Percentiles rank a stretch among this genome's conserved stretches.
Conservation (phyloP, 2,888 invertebrate genomes). For the Morpho deidamia region DNA sequence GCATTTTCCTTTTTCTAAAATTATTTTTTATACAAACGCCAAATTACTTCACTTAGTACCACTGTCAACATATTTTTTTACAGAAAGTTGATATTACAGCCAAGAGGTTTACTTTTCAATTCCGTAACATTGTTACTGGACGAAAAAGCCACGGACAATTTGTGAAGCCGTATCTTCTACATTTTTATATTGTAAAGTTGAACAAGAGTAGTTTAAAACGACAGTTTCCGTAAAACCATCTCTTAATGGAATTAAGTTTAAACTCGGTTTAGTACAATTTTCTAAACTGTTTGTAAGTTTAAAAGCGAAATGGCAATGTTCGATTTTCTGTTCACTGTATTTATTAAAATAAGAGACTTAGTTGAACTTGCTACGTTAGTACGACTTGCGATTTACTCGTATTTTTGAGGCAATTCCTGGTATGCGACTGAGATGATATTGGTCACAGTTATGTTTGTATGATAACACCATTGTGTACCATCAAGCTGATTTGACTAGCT, state of each 20-base stretch:
- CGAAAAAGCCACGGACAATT: slow-evolving; percentile 42
- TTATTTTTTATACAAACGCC: no score
- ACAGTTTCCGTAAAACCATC: slow-evolving; percentile 35
- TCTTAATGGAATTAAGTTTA: slow-evolving; percentile 50
- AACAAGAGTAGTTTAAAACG: slow-evolving; percentile 3
- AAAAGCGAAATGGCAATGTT: neutral
- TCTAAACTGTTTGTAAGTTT: slow-evolving; percentile 10
- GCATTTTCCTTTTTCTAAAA: no score
- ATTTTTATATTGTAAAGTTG: slow-evolving; percentile 43
- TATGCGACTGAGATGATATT: no score
- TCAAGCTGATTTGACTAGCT: no score
- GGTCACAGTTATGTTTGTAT: no score
- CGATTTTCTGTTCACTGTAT: slow-evolving; percentile 2
- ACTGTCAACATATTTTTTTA: no score
- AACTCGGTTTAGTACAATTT: slow-evolving; percentile 19
- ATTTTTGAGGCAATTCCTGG: no score
- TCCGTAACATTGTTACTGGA: slow-evolving; percentile 26
- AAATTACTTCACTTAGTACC: no score
- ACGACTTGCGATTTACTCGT: no score
- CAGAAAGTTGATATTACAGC: neutral
- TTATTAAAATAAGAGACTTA: neutral
- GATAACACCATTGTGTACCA: no score
- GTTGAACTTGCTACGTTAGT: no score
- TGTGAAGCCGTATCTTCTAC: slow-evolving; percentile 40
- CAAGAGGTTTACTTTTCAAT: slow-evolving; percentile 14